phyloP scores from a whole-genome alignment of 2,113 vertebrate genomes.

The Kryptolebias marmoratus region DNA sequence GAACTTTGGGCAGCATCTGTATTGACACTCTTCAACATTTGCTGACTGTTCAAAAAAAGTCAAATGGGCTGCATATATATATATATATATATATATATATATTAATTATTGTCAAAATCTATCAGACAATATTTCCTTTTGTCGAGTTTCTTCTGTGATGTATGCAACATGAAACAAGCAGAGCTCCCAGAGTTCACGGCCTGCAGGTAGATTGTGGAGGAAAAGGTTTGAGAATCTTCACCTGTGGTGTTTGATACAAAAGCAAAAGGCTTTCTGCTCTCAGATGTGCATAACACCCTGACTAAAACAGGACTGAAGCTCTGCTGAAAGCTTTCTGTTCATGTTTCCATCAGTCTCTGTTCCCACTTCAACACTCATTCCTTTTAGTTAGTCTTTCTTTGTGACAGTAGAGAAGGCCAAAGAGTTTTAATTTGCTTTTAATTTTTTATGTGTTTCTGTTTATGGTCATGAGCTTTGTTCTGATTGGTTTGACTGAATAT shows the following conservation, averaged over 20 bases:
- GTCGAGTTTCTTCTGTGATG: no score
- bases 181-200: background rate
- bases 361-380: background rate
- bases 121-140: background rate
- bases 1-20: no score
- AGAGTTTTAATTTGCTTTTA: constrained; percentile 20
- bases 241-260: no score
- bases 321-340: background rate
- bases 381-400: background rate
- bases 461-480: background rate
- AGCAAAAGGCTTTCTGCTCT: no score
- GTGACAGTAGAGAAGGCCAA: constrained; percentile 28
- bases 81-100: no score
- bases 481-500: background rate
- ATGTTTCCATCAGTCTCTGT: background rate
- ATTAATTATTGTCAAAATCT: no score
- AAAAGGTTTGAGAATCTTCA: no score
- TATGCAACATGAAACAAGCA: constrained; percentile 55
- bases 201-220: background rate
- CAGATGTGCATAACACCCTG: no score
- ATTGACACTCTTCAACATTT: no score
- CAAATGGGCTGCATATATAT: no score
- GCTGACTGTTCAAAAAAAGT: no score
- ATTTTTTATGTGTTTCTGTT: constrained; percentile 7
- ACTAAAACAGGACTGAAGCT: no score